These are phyloP conservation scores for Poecilia gillii DNA, from an alignment of 2,797 vertebrate genomes.

Conservation along the genomic window DNA sequence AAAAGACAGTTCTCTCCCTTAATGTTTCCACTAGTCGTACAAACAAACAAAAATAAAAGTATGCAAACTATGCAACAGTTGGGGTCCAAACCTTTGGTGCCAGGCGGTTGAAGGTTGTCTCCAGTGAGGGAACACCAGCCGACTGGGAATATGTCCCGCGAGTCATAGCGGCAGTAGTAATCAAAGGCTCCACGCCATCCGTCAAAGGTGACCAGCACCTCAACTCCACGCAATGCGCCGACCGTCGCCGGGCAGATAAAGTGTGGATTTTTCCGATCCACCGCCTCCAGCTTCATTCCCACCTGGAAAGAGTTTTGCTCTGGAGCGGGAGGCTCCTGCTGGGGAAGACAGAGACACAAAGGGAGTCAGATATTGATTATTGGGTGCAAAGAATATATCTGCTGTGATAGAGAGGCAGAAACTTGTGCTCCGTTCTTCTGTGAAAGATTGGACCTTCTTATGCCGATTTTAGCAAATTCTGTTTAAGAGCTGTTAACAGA, in stretches of 20 bases:
- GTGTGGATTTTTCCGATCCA: slow-evolving; percentile 99
- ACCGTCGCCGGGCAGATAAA: slow-evolving; percentile 99
- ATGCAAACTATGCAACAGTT: background rate
- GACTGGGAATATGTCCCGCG: slow-evolving; percentile 97
- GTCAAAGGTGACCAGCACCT: slow-evolving; percentile 98
- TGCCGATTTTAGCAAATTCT: background rate
- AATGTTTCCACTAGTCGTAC: background rate
- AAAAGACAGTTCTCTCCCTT: background rate
- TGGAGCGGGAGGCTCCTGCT: slow-evolving; percentile 94
- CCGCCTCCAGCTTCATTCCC: slow-evolving; percentile 99
- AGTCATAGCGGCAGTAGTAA: slow-evolving; percentile 99
- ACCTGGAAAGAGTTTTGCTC: slow-evolving; percentile 96
- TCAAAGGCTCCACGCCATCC: slow-evolving; percentile 99
- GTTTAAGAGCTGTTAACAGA: background rate
- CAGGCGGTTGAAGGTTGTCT: slow-evolving; percentile 98
- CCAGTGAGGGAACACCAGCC: slow-evolving; percentile 97
- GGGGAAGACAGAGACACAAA: slow-evolving; percentile 43
- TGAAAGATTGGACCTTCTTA: background rate
- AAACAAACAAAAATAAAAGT: background rate
- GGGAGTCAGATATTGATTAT: slow-evolving; percentile 31
- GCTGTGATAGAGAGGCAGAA: background rate
- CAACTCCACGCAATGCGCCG: slow-evolving; percentile 93
- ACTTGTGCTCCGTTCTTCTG: background rate
- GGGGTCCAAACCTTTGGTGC: slow-evolving; percentile 89
- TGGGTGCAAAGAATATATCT: background rate